A percentile compares a stretch with the other conserved stretches of the same genome.
phyloP scores from a whole-genome alignment of 1,140 invertebrate genomes.

The Anastrepha obliqua region DNA sequence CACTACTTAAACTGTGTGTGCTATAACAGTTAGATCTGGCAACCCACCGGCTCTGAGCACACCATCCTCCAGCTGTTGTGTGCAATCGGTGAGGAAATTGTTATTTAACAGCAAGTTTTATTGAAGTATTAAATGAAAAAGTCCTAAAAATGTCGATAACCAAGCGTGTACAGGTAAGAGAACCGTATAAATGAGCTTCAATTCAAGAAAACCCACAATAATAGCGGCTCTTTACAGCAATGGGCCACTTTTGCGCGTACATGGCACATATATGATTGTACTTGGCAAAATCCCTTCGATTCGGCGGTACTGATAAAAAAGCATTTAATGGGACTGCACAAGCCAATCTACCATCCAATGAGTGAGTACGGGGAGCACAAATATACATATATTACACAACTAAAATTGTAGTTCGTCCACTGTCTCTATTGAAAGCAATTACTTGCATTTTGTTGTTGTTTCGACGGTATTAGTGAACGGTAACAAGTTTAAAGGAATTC shows the following conservation, averaged over 20 bases:
- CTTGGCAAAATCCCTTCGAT: slow-evolving; percentile 95
- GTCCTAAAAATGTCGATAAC: slow-evolving; percentile 69
- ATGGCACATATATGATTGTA: slow-evolving; percentile 96
- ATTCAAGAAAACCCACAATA: not conserved
- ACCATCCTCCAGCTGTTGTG: not conserved
- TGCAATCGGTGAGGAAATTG: slow-evolving; percentile 18
- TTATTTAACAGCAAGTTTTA: slow-evolving; percentile 56
- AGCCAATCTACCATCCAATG: slow-evolving; percentile 94
- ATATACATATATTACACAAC: too few species aligned
- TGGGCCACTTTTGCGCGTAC: slow-evolving; percentile 93
- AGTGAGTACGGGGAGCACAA: slow-evolving; percentile 77
- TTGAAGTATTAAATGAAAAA: slow-evolving; percentile 57
- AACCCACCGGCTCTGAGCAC: not conserved
- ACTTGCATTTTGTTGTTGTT: not conserved
- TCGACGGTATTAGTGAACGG: too few species aligned
- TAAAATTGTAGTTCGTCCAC: too few species aligned
- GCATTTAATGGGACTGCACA: slow-evolving; percentile 89
- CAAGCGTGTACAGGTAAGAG: slow-evolving; percentile 73
- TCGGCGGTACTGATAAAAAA: slow-evolving; percentile 85
- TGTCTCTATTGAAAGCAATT: not conserved
- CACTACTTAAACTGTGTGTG: too few species aligned
- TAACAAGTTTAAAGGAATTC: too few species aligned
- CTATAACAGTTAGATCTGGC: not conserved
- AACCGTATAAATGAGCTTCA: not conserved
- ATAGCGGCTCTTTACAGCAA: slow-evolving; percentile 81